A percentile compares a stretch with the other conserved stretches of the same genome.
Conservation (phyloP, 2,797 vertebrate genomes). For the Novumbra hubbsi region DNA sequence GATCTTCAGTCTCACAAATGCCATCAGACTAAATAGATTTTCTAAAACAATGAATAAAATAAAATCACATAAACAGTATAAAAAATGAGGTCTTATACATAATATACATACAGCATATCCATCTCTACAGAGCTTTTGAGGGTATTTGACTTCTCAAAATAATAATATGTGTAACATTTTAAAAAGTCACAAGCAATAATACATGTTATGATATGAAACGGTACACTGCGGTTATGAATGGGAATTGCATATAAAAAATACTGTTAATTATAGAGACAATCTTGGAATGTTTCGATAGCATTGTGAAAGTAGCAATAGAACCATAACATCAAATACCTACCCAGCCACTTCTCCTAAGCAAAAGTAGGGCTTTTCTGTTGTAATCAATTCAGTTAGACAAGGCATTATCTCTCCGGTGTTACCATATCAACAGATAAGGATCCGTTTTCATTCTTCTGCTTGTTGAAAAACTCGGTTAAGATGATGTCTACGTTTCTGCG, state of each 20-base stretch:
- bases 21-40: conserved; percentile 2
- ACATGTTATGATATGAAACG: background rate
- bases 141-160: background rate
- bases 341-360: background rate
- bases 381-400: background rate
- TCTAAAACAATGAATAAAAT: background rate
- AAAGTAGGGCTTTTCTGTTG: background rate
- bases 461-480: background rate
- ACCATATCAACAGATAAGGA: background rate
- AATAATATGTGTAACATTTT: background rate
- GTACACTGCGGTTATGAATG: background rate
- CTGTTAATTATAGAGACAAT: background rate
- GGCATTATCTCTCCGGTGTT: background rate
- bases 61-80: background rate
- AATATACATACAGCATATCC: background rate
- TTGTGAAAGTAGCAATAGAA: background rate
- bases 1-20: background rate
- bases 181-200: background rate
- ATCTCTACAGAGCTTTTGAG: background rate
- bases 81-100: background rate
- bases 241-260: background rate
- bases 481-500: background rate
- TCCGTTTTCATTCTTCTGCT: background rate
- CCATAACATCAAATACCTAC: background rate
- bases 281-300: background rate